Base-by-base conservation (phyloP, 2,797 vertebrate species). In the Chelmon rostratus region DNA sequence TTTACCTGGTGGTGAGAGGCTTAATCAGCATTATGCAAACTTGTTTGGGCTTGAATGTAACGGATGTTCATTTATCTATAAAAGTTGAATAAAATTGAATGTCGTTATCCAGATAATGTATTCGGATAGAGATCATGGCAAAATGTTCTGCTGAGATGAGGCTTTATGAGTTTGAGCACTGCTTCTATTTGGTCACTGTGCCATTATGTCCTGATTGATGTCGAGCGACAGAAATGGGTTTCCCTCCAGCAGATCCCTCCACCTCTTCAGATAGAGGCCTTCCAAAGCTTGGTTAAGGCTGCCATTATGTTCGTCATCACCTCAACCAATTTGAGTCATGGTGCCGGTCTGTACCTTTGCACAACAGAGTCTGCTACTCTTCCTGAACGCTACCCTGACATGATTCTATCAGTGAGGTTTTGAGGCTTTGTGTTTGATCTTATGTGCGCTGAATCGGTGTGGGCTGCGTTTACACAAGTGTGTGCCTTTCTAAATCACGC, bases 151-250 rank as follows among this genome's bases (percentile, higher is more conserved):
- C 47, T 47, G n/a, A n/a, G n/a, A n/a, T n/a, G 62, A 28, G 37
- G 54, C 44, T 68, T 75, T 33, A 65, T 33, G 63, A 46, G 73
- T 42, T 58, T 23, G 49, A 73, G 71, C 10, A 11, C 46, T 66
- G 31, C 61, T 70, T 44, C 69, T 19, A 38, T 62, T 61, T 57
- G 56, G 67, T 58, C 58, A 71, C 15, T 10, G 35, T 78, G 50
- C 50, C 62, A 57, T 71, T 25, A 52, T 52, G 67, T 6, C 23
- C 58, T 76, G 73, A 76, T 69, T 77, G 54, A 82, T 79, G 19
- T 40, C 15, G 66, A 63, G 44, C 42, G 23, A 12, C 18, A 50
- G 49, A 53, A 52, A 70, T 31, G 21, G 57, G 40, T 53, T 57
- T 62, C 61, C 61, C 25, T 71, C 33, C 23, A 49, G 38, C 52